phyloP scores from a whole-genome alignment of 2,888 invertebrate species.

The Halictus ligatus region DNA sequence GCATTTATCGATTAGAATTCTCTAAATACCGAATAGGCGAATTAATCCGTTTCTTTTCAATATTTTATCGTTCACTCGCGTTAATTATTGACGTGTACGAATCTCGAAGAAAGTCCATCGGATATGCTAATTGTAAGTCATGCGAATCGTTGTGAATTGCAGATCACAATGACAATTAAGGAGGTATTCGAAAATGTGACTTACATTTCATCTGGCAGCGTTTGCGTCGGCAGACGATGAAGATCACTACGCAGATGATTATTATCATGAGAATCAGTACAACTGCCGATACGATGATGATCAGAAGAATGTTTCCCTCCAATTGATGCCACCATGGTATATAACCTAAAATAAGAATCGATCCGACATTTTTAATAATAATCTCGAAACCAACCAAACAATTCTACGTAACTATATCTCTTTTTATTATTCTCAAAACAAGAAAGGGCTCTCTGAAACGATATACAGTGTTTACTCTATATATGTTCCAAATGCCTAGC shows the following conservation, averaged over 20 bases:
- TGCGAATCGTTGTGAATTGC: constrained; percentile 59
- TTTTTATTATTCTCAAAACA: neutral
- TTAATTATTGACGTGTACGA: neutral
- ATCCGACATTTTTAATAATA: neutral
- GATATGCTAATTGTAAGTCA: constrained; percentile 42
- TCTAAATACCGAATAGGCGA: neutral
- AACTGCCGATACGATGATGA: constrained; percentile 89
- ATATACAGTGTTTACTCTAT: neutral
- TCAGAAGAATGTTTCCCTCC: constrained; percentile 91
- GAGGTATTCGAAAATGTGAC: constrained; percentile 79
- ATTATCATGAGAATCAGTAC: constrained; percentile 90
- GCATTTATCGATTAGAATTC: neutral
- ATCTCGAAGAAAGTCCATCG: constrained; percentile 42
- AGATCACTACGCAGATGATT: constrained; percentile 93
- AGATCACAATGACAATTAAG: constrained; percentile 44
- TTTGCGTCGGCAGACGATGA: constrained; percentile 93
- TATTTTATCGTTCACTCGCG: neutral
- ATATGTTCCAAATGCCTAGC: too few relatives aligned
- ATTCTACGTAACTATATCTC: neutral
- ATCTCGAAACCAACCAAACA: neutral
- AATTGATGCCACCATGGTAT: constrained; percentile 92
- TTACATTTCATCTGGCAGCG: constrained; percentile 93
- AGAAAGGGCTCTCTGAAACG: neutral
- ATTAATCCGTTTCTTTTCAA: neutral
- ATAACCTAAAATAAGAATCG: constrained; percentile 86